Percentiles rank a stretch among this genome's conserved stretches.
These are phyloP conservation scores for Mormyrus proboscirostris DNA, from an alignment of 2,797 vertebrate species.

Conservation along the genomic window DNA sequence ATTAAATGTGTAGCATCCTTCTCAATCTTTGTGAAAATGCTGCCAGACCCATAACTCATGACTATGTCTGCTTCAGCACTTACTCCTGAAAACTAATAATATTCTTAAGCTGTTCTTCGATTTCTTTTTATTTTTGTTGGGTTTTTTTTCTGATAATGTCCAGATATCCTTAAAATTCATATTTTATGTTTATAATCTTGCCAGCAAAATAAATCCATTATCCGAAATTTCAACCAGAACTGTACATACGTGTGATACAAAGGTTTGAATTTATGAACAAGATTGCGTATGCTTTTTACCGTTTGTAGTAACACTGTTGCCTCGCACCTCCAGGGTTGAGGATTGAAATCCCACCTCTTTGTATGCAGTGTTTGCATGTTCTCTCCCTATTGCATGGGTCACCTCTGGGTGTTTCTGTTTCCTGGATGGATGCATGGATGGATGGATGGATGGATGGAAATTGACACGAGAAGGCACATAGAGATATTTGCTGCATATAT, in stretches of 20 bases:
- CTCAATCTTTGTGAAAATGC: not conserved
- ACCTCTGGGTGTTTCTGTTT: not conserved
- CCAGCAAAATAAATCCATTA: not conserved
- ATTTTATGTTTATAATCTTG: not conserved
- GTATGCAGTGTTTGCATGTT: not conserved
- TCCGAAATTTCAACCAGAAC: not conserved
- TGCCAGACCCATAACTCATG: not conserved
- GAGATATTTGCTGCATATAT: not conserved
- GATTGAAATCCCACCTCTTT: not conserved
- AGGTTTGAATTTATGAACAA: not conserved
- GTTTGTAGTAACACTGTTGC: not conserved
- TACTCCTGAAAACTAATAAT: not conserved
- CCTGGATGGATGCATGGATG: constrained; percentile 12
- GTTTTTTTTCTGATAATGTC: not conserved
- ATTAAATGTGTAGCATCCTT: not conserved
- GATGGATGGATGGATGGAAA: constrained; percentile 32
- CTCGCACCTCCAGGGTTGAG: not conserved
- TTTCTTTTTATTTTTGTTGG: not conserved
- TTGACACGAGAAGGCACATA: not conserved
- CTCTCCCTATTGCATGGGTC: not conserved
- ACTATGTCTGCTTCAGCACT: not conserved
- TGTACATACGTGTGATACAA: not conserved
- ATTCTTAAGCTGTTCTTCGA: not conserved
- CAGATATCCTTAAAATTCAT: not conserved
- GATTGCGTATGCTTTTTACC: not conserved